Percentiles rank a stretch among this genome's conserved stretches.
phyloP scores from a whole-genome alignment of 92 coral and sea anemone species.

The Parazoanthus swiftii region DNA sequence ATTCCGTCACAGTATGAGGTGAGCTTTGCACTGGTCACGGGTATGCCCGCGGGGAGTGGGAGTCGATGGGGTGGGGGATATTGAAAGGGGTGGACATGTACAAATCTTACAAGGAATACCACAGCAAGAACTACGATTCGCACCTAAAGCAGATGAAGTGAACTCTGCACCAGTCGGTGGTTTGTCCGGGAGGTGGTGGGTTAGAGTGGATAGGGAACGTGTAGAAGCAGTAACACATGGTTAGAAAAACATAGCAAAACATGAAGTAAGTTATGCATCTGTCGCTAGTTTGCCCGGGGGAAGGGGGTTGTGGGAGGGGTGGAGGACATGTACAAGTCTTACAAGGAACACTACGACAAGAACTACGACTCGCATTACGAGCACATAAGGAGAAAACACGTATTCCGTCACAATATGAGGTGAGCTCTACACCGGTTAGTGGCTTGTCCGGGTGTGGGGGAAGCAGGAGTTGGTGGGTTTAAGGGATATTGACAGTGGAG shows the following conservation, averaged over 20 bases:
- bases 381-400: conserved; percentile 78
- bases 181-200: too few species aligned
- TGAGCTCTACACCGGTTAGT: conserved; percentile 23
- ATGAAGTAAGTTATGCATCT: too few species aligned
- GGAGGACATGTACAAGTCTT: conserved; percentile 75
- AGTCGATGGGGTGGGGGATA: too few species aligned
- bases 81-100: conserved; percentile 35
- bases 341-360: conserved; percentile 75
- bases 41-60: too few species aligned
- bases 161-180: background rate
- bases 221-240: too few species aligned
- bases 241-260: too few species aligned
- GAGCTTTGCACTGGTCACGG: background rate
- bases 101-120: conserved; percentile 64
- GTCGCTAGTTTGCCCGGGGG: too few species aligned
- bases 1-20: conserved; percentile 98
- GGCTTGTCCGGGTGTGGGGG: too few species aligned
- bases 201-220: too few species aligned
- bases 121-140: conserved; percentile 69
- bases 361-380: conserved; percentile 70
- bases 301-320: conserved; percentile 40
- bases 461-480: too few species aligned
- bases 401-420: conserved; percentile 98
- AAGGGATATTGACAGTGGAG: conserved; percentile 64
- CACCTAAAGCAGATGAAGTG: conserved; percentile 84